A percentile compares a stretch with the other conserved stretches of the same genome.
Evolutionary conservation across 2,113 vertebrate species (phyloP).

Genomic region (Odontesthes bonariensis): DNA sequence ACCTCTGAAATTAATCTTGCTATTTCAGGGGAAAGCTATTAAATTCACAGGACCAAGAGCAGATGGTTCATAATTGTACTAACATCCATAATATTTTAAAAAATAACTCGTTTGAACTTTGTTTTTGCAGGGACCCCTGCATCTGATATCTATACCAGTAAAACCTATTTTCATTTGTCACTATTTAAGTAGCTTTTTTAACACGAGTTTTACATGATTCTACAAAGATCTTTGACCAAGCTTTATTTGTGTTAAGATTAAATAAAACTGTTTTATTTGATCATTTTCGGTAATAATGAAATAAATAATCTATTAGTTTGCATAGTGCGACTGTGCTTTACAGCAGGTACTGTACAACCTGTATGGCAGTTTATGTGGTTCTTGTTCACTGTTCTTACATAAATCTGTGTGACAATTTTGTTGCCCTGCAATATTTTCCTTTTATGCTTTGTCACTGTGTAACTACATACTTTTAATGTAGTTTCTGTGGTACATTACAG

Average conservation of each 20-base stretch:
- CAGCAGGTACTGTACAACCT: no score
- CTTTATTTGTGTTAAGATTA: no score
- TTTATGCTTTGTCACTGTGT: background rate
- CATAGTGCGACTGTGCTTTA: no score
- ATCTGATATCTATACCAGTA: background rate
- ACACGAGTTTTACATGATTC: no score
- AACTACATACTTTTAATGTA: background rate
- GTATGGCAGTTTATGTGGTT: no score
- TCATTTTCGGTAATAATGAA: no score
- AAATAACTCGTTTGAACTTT: background rate
- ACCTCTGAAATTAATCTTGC: slow-evolving; percentile 29
- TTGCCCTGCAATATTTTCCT: background rate
- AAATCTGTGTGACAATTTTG: background rate
- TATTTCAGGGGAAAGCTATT: slow-evolving; percentile 6
- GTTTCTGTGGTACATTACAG: background rate
- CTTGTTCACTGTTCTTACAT: no score
- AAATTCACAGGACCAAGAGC: background rate
- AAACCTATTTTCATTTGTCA: no score
- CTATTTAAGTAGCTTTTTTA: no score
- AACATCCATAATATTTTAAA: background rate
- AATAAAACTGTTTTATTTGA: no score
- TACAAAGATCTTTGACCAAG: no score
- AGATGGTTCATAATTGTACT: background rate
- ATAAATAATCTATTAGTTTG: no score
- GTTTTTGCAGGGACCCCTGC: background rate